A percentile compares a stretch with the other conserved stretches of the same genome.
Evolutionary conservation across 2,888 invertebrate genomes (phyloP).

Genomic region (Agrochola lota): DNA sequence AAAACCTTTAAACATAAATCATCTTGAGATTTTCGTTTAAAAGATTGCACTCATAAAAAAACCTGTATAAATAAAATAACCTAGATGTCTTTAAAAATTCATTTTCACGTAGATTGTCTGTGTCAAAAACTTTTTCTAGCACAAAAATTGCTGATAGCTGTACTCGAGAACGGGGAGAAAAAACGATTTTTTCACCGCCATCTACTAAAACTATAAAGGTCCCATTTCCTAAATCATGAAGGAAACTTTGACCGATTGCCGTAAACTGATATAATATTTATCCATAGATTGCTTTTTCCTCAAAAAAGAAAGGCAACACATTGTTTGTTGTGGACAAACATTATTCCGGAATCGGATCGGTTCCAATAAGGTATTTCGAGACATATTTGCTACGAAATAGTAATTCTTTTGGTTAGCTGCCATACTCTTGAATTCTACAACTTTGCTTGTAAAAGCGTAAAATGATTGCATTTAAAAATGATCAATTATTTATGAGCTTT

Average conservation of each 20-base stretch:
- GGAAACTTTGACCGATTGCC: slow-evolving; percentile 73
- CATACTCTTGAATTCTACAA: slow-evolving; percentile 8
- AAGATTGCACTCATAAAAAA: slow-evolving; percentile 25
- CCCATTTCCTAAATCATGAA: slow-evolving; percentile 70
- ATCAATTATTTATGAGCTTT: slow-evolving; percentile 28
- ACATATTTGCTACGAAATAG: slow-evolving; percentile 53
- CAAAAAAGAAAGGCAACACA: slow-evolving; percentile 71
- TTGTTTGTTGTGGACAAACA: slow-evolving; percentile 74
- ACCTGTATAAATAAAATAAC: slow-evolving; percentile 20
- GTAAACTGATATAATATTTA: slow-evolving; percentile 76
- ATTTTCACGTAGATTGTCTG: slow-evolving; percentile 51
- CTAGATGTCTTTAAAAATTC: slow-evolving; percentile 36
- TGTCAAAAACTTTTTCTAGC: slow-evolving; percentile 63
- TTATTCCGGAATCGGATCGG: slow-evolving; percentile 70
- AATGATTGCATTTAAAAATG: slow-evolving; percentile 14
- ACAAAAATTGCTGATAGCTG: slow-evolving; percentile 60
- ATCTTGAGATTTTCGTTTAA: slow-evolving; percentile 21
- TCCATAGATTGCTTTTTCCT: slow-evolving; percentile 74
- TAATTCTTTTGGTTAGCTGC: slow-evolving; percentile 28
- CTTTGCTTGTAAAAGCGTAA: slow-evolving; percentile 12
- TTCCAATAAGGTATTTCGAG: slow-evolving; percentile 67
- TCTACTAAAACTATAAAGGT: slow-evolving; percentile 69
- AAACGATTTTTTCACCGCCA: slow-evolving; percentile 57
- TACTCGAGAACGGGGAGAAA: slow-evolving; percentile 49
- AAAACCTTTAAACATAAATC: neutral